Base-by-base conservation (phyloP, 2,113 vertebrate genomes). In the Embiotoca jacksoni region DNA sequence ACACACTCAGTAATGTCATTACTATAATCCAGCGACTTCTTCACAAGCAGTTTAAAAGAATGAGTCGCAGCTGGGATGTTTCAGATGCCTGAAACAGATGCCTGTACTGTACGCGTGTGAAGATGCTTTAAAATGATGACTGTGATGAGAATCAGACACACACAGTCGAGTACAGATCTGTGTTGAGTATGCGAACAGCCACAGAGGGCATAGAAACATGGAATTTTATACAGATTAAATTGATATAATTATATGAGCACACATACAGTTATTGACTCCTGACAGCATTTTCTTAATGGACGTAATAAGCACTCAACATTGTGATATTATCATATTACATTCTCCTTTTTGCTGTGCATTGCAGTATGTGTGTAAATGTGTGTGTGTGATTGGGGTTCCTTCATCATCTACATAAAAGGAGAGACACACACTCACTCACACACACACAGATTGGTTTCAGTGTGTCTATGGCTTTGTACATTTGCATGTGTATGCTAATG, bases 21-120 rank as follows among this genome's bases (percentile, higher is more conserved):
- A 84, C 59, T 61, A 37, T 79, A 81, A 89, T 82, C 75, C 83
- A 79, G 60, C 61, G 68, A 74, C 85, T 78, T 81, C 82, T 87
- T 84, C 66, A 47, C 79, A 52, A 58, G 69, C 69, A 15, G 37
- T 77, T 87, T 88, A 85, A 23, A 83, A 81, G 82, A 72, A 53
- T 68, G 46, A 65, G 80, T 81, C 70, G 80, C 89, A 85, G 79
- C 85, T 87, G 87, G 70, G 72, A 66, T 68, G 72, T 63, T 80
- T 89, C 61, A 56, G 56, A 23, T n/a, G 35, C 16, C 35, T 44
- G 60, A 75, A 84, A 54, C 50, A 73, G 72, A 81, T 49, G 72
- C 64, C 36, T 68, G 31, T 14, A 31, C 39, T 52, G 69, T 46
- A 62, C 52, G 14, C 23, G 70, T 78, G 72, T 80, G 73, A 81